Evolutionary conservation across 2,888 invertebrate species (phyloP), one percentile per base, ranked within the genome.

Genomic region (Torymus texanus): DNA sequence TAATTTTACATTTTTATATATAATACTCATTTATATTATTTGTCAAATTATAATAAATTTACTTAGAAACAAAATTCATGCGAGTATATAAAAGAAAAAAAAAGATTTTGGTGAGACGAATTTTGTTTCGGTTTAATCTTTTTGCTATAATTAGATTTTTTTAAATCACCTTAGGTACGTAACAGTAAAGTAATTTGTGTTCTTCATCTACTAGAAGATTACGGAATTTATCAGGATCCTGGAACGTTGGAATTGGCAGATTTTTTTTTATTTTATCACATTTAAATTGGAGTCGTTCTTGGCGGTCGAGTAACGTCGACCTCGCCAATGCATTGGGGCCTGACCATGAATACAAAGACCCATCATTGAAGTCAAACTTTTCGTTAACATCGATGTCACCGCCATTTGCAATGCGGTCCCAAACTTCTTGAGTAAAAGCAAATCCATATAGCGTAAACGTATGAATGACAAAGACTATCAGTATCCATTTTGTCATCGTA

Each of bases 141-240:
- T 62, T 62, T 24, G 13, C 11, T 12, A 62, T 29, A 29, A 29
- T 29, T 4, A 29, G 29, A 29, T 29, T 3, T 29, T 29, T 29
- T 29, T 29, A 29, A 29, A 29, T 29, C 92, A 96, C 96, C 94
- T 98, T 98, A 79, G 98, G 97, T 82, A 98, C 97, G 90, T 97
- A 97, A 88, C 98, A 98, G 88, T 97, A 98, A 14, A 98, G 91
- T 16, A 97, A 92, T 88, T 95, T 95, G 87, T 97, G 95, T 79
- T 93, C 92, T 85, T 95, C 95, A 88, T 97, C 96, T 21, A 97
- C 94, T 82, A 97, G 91, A 89, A 97, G 93, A 87, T 97, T 97
- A 86, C 95, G 94, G 86, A 96, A 92, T 84, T 94, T 92, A 77
- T 91, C 92, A 14, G 92, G 91, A 51, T 84, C 85, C 41, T 84